Evolutionary conservation across 2,888 invertebrate genomes (phyloP), one percentile per base, ranked within the genome.

Genomic region (Sphaerophoria rueppellii): DNA sequence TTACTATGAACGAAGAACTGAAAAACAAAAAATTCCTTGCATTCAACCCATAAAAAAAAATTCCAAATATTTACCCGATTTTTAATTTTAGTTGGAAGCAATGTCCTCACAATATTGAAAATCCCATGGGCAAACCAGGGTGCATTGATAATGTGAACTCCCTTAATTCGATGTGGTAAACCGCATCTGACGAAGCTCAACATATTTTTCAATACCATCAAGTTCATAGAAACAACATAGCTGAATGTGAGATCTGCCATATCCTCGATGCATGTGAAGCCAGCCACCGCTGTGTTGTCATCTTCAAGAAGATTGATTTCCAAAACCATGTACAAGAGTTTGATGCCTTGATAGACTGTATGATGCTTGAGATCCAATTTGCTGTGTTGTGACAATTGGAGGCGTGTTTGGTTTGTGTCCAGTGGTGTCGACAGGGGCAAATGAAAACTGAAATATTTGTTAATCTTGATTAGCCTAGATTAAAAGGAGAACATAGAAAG

Each of bases 291-390:
- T 52, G 92, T 92, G 87, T 93, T 93, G 88, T 94, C 94, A 88
- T 94, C 94, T 89, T 94, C 94, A 12, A 93, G 89, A 87, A 94
- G 88, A 80, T 93, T 89, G 82, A 94, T 93, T 88, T 94, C 94
- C 69, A 92, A 90, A 32, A 93, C 89, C 93, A 94, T 93, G 75
- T 93, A 92, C 16, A 92, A 91, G 2, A 93, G 90, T 88, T 93
- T 93, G 55, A 94, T 89, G 11, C 93, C 86, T 81, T 93, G 92
- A 9, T 90, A 82, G 65, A 93, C 89, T 52, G 91, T 90, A 70
- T 90, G 91, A 83, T 90, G 89, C 4, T 91, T 89, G 6, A 93
- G 90, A 87, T 93, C 91, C 67, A 91, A 90, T 4, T 89, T 89
- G 0, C 93, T 93, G 12, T 92, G 88, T 54, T 93, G 91, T 43